A percentile compares a stretch with the other conserved stretches of the same genome.
phyloP scores from a whole-genome alignment of 1,140 invertebrate genomes.

The Drosophila mojavensis region DNA sequence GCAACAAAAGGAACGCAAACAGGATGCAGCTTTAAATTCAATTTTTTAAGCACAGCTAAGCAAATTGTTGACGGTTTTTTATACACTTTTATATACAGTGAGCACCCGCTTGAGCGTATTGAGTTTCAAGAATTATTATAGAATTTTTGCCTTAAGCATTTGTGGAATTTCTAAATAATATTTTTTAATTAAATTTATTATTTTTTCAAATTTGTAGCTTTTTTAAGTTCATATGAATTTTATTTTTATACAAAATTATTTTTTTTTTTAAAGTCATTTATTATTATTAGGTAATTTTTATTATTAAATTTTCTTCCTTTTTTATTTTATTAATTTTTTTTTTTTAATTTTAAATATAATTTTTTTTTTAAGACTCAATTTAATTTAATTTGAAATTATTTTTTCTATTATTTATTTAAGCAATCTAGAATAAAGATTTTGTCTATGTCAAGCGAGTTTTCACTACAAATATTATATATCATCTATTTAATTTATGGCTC shows the following conservation, averaged over 20 bases:
- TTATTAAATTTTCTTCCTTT: not conserved
- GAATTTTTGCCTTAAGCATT: no score
- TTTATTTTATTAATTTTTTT: not conserved
- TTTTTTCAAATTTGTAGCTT: no score
- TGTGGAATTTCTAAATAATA: no score
- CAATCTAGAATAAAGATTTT: not conserved
- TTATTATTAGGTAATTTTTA: not conserved
- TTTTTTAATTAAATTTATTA: no score
- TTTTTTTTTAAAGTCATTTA: no score
- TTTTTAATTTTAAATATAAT: not conserved
- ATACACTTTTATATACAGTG: not conserved
- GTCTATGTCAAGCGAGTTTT: not conserved
- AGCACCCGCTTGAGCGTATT: not conserved
- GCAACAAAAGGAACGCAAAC: not conserved
- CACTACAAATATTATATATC: slow-evolving; percentile 9
- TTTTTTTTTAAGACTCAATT: not conserved
- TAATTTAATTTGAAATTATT: no score
- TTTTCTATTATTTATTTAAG: not conserved
- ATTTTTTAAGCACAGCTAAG: not conserved
- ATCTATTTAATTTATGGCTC: no score
- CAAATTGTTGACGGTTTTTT: not conserved
- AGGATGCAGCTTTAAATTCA: not conserved
- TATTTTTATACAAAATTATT: no score
- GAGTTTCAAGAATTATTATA: not conserved
- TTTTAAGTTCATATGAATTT: no score